Percentiles rank a stretch among this genome's conserved stretches.
Conservation (phyloP, 2,797 vertebrate genomes). For the Lutjanus campechanus region DNA sequence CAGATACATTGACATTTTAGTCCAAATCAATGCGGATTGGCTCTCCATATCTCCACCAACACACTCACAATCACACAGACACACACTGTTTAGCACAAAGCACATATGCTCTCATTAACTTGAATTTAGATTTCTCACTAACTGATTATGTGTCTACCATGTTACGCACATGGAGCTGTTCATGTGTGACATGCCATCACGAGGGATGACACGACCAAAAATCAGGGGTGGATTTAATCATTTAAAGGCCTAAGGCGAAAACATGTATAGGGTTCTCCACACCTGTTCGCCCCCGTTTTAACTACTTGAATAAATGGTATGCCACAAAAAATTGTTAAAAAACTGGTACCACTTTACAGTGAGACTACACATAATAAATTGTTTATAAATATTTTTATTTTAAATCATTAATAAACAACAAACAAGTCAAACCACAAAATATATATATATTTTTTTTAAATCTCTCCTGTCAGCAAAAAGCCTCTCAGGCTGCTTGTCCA, state of each 20-base stretch:
- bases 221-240: neutral
- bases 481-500: neutral
- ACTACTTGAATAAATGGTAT: no score
- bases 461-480: neutral
- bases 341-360: no score
- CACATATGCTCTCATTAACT: constrained; percentile 14
- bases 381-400: no score
- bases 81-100: neutral
- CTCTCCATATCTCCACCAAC: neutral
- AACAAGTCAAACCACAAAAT: neutral
- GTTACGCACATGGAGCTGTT: neutral
- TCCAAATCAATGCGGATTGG: neutral
- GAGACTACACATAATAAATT: no score
- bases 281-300: no score
- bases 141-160: neutral
- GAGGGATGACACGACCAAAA: neutral
- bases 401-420: no score
- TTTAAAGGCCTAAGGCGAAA: no score
- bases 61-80: neutral
- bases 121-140: constrained; percentile 32
- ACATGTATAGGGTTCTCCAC: no score
- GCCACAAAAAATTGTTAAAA: no score
- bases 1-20: neutral
- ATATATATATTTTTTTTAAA: neutral
- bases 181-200: constrained; percentile 16